These are phyloP conservation scores for Hippocampus comes DNA, from an alignment of 2,113 vertebrate genomes.

Conservation along the genomic window DNA sequence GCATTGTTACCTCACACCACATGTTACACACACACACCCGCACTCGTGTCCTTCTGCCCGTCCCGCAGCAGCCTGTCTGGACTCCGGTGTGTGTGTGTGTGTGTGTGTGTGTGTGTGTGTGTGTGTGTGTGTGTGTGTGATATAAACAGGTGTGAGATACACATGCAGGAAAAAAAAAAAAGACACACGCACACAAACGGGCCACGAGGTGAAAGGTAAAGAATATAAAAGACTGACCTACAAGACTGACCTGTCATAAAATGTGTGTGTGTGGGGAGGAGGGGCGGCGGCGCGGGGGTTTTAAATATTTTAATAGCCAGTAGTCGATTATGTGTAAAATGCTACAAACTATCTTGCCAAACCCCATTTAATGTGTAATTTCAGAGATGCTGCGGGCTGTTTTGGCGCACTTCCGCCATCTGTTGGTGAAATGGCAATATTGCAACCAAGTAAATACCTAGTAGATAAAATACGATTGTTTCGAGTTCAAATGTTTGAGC, in stretches of 20 bases:
- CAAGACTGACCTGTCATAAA: neutral
- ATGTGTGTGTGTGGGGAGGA: neutral
- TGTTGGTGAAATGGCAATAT: constrained; percentile 29
- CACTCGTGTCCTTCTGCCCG: constrained; percentile 26
- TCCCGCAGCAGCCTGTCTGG: constrained; percentile 9
- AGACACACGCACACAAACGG: constrained; percentile 28
- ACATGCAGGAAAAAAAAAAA: constrained; percentile 25
- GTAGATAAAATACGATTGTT: neutral
- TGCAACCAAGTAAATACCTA: neutral
- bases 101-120: constrained; percentile 39
- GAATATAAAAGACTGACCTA: constrained; percentile 1
- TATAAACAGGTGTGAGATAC: constrained; percentile 61
- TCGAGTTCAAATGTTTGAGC: neutral
- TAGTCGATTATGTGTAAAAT: neutral
- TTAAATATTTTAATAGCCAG: no score
- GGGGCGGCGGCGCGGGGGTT: no score
- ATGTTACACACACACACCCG: constrained; percentile 15
- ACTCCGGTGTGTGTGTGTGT: constrained; percentile 18
- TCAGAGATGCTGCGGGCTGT: neutral
- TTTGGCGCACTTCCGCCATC: constrained; percentile 26
- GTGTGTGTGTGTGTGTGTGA: constrained; percentile 42
- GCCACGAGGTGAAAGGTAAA: constrained; percentile 59
- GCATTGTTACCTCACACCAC: constrained; percentile 27
- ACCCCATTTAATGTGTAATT: neutral
- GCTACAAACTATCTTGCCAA: neutral